Conservation (phyloP, 2,888 invertebrate species). For the Timema podura region DNA sequence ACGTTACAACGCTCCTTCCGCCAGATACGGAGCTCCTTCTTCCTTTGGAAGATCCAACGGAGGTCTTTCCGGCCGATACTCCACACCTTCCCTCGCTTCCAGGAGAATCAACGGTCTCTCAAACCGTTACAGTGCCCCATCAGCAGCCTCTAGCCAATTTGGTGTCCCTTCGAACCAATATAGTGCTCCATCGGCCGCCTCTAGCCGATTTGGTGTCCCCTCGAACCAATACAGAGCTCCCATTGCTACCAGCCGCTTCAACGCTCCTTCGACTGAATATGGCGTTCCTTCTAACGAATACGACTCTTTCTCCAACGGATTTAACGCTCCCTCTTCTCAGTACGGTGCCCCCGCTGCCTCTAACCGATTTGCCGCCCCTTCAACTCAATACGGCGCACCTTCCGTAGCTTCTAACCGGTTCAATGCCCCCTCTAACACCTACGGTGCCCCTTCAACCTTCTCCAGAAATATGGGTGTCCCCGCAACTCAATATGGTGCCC, state of each 20-base stretch:
- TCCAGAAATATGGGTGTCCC: too few species aligned
- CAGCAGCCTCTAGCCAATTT: background rate
- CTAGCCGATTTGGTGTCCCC: background rate
- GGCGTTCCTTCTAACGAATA: slow-evolving; percentile 21
- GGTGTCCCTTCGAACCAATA: slow-evolving; percentile 22
- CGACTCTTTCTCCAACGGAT: slow-evolving; percentile 11
- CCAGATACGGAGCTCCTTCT: slow-evolving; percentile 30
- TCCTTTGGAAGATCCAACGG: slow-evolving; percentile 6
- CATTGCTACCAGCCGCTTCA: slow-evolving; percentile 8
- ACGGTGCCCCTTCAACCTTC: background rate
- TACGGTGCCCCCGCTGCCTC: slow-evolving; percentile 41
- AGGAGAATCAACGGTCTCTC: background rate
- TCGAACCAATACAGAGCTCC: slow-evolving; percentile 12
- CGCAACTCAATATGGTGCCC: background rate
- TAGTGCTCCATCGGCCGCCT: slow-evolving; percentile 19
- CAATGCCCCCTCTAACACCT: slow-evolving; percentile 12
- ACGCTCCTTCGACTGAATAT: slow-evolving; percentile 18
- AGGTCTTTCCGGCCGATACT: slow-evolving; percentile 2
- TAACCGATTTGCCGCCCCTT: slow-evolving; percentile 19
- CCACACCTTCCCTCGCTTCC: background rate
- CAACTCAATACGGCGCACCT: background rate
- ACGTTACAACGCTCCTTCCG: slow-evolving; percentile 18
- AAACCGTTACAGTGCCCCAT: slow-evolving; percentile 5
- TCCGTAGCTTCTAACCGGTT: slow-evolving; percentile 10
- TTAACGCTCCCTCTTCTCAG: slow-evolving; percentile 36